Evolutionary conservation across 2,888 invertebrate species (phyloP), one percentile per base, ranked within the genome.

Genomic region (Coecobrya sp.): DNA sequence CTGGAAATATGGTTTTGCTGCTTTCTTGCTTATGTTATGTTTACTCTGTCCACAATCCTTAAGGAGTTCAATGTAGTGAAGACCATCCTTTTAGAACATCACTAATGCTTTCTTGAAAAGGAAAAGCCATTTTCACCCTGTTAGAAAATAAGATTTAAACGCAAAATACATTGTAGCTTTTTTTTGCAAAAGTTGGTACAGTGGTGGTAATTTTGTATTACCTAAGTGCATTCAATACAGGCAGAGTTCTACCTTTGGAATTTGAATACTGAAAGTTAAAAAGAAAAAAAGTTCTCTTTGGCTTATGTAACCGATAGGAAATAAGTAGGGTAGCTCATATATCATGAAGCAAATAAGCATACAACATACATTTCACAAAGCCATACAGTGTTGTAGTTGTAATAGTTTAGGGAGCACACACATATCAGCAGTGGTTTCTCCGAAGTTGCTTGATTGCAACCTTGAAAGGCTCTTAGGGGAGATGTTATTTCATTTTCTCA

Each of bases 381-480:
- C 36, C 7, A 36, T 7, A 7, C 36, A 36, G 36, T 36, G 36
- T 36, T 36, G 36, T 7, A 36, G 36, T 36, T 36, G 36, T 7
- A 36, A 36, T 36, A 36, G 36, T 36, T 36, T 7, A 4, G 36
- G 36, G 36, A 36, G 36, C 36, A 36, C 36, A 36, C 36, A 36
- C 36, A 36, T 36, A 36, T 36, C 36, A 36, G 36, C 36, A 7
- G 36, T 36, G 36, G 36, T 36, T 36, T 36, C 36, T 7, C 36
- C 36, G 7, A 36, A 36, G 3, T 36, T 49, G 13, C 11, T 49
- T 30, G 30, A 68, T 68, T 68, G 27, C 68, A 68, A 30, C 68
- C 68, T 68, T 68, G 68, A 68, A 27, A 81, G n/a, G 81, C 55
- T 30, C 76, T 8, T 16, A 45, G 22, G 76, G 76, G 76, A 79